phyloP scores from a whole-genome alignment of 2,888 invertebrate genomes.

The Epirrhoe alternata region DNA sequence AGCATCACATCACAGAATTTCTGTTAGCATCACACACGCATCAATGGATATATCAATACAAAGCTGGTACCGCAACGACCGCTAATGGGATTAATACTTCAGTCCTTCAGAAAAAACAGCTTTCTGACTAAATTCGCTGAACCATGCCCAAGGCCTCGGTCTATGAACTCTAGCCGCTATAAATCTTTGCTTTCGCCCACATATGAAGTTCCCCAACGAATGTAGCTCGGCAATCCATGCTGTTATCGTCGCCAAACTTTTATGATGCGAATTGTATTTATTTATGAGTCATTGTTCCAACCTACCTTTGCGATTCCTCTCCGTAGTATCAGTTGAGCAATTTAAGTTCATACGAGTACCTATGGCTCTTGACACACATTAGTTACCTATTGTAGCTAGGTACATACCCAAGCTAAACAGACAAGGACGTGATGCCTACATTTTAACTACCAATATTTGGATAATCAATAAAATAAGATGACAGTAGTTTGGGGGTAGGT shows the following conservation, averaged over 20 bases:
- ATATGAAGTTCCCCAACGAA: not conserved
- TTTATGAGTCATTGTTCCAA: not conserved
- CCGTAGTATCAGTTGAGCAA: too few relatives aligned
- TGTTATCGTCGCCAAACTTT: not conserved
- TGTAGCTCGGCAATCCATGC: not conserved
- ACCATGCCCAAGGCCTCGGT: not conserved
- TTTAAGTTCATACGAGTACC: too few relatives aligned
- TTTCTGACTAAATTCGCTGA: not conserved
- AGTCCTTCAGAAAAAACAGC: not conserved
- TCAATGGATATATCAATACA: too few relatives aligned
- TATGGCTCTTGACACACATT: too few relatives aligned
- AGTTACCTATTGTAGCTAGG: too few relatives aligned
- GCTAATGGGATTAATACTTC: not conserved
- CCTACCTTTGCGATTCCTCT: not conserved
- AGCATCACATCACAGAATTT: too few relatives aligned
- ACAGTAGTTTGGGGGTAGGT: not conserved
- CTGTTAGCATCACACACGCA: too few relatives aligned
- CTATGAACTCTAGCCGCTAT: not conserved
- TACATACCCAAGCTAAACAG: too few relatives aligned
- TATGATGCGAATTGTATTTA: not conserved
- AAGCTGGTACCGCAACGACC: not conserved
- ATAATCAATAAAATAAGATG: too few relatives aligned
- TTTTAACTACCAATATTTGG: too few relatives aligned
- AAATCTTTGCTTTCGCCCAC: slow-evolving; percentile 1
- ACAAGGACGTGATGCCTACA: too few relatives aligned